Percentiles rank a stretch among this genome's conserved stretches.
These are phyloP conservation scores for Aphyosemion australe DNA, from an alignment of 2,113 vertebrate genomes.

Conservation along the genomic window DNA sequence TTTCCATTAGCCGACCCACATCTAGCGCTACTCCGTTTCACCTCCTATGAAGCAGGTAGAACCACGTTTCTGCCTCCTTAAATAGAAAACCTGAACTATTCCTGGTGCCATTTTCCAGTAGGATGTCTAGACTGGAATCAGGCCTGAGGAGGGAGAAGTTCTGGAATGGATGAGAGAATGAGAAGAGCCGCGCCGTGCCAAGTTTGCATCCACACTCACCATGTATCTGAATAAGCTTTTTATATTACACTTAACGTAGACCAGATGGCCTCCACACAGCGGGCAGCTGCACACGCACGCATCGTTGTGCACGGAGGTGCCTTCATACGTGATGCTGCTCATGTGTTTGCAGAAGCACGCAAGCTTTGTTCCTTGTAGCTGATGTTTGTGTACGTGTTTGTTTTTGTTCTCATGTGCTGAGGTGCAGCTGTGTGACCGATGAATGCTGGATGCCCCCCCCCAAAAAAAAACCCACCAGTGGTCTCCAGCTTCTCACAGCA, in stretches of 20 bases:
- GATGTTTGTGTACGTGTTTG: constrained; percentile 36
- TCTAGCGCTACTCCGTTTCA: constrained; percentile 32
- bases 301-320: constrained; percentile 33
- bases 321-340: not conserved
- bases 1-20: constrained; percentile 75
- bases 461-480: constrained; percentile 39
- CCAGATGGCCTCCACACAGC: constrained; percentile 81
- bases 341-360: constrained; percentile 21
- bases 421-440: constrained; percentile 51
- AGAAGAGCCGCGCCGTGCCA: constrained; percentile 65
- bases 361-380: constrained; percentile 23
- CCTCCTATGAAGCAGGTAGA: constrained; percentile 70
- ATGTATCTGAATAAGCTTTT: constrained; percentile 85
- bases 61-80: constrained; percentile 52
- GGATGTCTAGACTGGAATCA: constrained; percentile 87
- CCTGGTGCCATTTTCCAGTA: constrained; percentile 80
- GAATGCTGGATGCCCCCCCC: constrained; percentile 31
- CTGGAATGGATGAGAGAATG: constrained; percentile 39
- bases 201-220: constrained; percentile 83
- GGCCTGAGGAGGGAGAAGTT: constrained; percentile 66
- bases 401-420: constrained; percentile 12
- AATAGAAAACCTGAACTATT: constrained; percentile 68
- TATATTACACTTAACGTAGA: constrained; percentile 84
- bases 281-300: constrained; percentile 62
- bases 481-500: constrained; percentile 68